phyloP scores from a whole-genome alignment of 2,888 invertebrate genomes.

The Cosmia pyralina region DNA sequence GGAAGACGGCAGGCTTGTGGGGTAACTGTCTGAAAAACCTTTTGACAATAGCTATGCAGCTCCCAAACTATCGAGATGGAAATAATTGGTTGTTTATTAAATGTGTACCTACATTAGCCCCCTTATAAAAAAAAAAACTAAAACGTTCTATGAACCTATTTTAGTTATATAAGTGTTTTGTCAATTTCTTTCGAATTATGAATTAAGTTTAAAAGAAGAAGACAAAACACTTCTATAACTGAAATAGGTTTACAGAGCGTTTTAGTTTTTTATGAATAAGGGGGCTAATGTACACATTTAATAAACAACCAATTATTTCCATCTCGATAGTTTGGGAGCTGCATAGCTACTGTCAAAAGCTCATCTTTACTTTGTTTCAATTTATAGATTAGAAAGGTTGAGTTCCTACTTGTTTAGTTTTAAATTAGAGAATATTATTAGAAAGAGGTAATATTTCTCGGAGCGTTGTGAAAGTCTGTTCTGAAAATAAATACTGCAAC shows the following conservation, averaged over 20 bases:
- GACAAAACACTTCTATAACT: too few species aligned
- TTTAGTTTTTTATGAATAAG: not conserved
- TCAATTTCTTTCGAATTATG: too few species aligned
- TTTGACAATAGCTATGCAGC: constrained; percentile 59
- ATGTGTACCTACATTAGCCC: constrained; percentile 6
- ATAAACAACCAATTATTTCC: constrained; percentile 43
- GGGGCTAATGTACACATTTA: constrained; percentile 10
- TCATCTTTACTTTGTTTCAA: not conserved
- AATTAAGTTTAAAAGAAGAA: too few species aligned
- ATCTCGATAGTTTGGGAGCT: constrained; percentile 53
- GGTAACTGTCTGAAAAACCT: constrained; percentile 60
- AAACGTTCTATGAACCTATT: too few species aligned
- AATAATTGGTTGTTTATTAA: constrained; percentile 43
- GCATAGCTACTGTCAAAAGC: constrained; percentile 60
- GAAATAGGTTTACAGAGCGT: too few species aligned
- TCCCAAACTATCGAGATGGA: constrained; percentile 51
- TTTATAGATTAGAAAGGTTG: not conserved
- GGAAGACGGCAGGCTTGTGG: constrained; percentile 69
- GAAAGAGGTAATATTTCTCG: not conserved
- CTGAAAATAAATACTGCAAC: not conserved
- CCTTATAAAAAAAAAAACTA: too few species aligned
- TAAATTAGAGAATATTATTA: not conserved
- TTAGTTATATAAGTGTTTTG: too few species aligned
- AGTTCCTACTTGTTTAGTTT: not conserved
- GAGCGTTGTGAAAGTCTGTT: not conserved